phyloP scores from a whole-genome alignment of 2,113 vertebrate species.

The Diphyllodes magnificus region DNA sequence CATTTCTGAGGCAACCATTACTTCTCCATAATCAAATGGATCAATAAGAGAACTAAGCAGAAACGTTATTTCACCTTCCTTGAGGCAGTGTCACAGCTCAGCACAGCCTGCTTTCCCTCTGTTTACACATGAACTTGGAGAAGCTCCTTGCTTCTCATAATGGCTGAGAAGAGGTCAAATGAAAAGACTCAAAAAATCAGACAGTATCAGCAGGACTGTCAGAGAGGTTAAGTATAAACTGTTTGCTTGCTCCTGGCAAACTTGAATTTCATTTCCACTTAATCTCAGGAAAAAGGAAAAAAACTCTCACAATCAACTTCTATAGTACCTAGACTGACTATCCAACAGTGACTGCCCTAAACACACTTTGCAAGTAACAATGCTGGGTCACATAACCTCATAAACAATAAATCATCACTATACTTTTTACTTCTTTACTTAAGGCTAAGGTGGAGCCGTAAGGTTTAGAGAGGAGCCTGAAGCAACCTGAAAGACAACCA shows the following conservation, averaged over 20 bases:
- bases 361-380: neutral
- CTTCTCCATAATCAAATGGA: neutral
- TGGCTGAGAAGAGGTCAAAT: neutral
- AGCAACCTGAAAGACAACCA: neutral
- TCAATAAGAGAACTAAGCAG: neutral
- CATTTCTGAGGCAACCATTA: neutral
- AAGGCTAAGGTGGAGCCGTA: neutral
- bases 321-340: neutral
- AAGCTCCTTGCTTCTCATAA: neutral
- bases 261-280: neutral
- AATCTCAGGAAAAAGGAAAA: neutral
- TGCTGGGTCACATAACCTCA: neutral
- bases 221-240: neutral
- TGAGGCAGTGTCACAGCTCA: neutral
- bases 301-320: neutral
- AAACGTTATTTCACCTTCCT: neutral
- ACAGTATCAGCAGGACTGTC: neutral
- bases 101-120: neutral
- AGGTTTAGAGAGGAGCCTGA: neutral
- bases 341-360: neutral
- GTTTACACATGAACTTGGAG: neutral
- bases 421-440: neutral
- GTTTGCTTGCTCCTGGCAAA: neutral
- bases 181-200: conserved; percentile 3
- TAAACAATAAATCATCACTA: neutral